Evolutionary conservation across 2,113 vertebrate genomes (phyloP).

Genomic region (Pseudopodoces humilis): DNA sequence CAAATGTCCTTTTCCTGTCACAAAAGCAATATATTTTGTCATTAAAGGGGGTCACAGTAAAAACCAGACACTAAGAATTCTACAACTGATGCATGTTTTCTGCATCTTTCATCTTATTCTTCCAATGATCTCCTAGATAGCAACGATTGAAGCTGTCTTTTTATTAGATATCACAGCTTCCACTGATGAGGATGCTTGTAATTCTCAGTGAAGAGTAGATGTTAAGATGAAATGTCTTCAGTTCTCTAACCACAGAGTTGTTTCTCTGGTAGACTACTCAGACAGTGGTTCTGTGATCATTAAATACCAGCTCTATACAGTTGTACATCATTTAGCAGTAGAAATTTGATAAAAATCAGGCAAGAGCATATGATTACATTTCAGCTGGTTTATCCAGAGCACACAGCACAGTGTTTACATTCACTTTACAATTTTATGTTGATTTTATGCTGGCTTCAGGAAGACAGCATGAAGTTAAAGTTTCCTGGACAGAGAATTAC

Average conservation of each 20-base stretch:
- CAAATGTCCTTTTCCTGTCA: background rate
- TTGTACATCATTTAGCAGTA: background rate
- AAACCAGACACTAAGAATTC: background rate
- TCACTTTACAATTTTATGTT: background rate
- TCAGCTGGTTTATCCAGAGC: background rate
- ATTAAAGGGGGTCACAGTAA: background rate
- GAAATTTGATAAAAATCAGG: constrained; percentile 18
- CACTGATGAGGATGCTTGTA: background rate
- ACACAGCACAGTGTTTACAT: background rate
- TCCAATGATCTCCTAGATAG: background rate
- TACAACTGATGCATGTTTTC: background rate
- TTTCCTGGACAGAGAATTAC: background rate
- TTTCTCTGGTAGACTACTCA: background rate
- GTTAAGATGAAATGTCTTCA: background rate
- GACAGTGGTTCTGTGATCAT: background rate
- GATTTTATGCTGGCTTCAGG: background rate
- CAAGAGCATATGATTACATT: background rate
- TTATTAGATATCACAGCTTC: constrained; percentile 30
- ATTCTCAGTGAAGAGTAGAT: constrained; percentile 9
- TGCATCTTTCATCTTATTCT: background rate
- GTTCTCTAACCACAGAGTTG: background rate
- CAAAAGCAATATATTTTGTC: background rate
- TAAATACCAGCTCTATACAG: background rate
- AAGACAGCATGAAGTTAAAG: background rate
- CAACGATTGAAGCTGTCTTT: background rate